Conservation (phyloP, 2,888 invertebrate species). For the Cynaeus angustus region DNA sequence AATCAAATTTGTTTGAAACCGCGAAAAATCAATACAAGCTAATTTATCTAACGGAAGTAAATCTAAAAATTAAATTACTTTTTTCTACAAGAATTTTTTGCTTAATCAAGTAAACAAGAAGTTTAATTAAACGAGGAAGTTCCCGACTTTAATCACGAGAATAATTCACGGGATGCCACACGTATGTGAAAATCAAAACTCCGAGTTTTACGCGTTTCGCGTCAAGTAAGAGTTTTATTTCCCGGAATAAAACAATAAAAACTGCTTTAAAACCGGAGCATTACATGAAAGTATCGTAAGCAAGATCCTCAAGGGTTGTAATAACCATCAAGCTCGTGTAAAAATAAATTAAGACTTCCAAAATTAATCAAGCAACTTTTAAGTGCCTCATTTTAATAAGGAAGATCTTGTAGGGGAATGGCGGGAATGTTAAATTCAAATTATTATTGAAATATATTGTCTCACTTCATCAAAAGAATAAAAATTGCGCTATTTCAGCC, state of each 20-base stretch:
- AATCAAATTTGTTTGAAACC: constrained; percentile 34
- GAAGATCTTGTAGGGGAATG: background rate
- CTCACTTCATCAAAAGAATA: constrained; percentile 40
- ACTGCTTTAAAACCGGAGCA: constrained; percentile 13
- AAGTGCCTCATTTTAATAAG: constrained; percentile 20
- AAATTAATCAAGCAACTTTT: constrained; percentile 31
- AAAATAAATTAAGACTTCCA: constrained; percentile 25
- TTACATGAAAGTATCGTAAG: constrained; percentile 21
- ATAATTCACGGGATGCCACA: constrained; percentile 3
- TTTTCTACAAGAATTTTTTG: constrained; percentile 35
- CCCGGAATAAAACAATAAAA: constrained; percentile 34
- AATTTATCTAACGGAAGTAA: constrained; percentile 40
- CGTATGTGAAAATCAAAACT: constrained; percentile 13
- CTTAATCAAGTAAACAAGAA: constrained; percentile 44
- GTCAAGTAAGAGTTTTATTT: constrained; percentile 4
- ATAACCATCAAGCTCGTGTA: constrained; percentile 30
- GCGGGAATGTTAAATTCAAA: constrained; percentile 21
- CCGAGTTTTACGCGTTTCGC: background rate
- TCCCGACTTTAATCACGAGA: constrained; percentile 36
- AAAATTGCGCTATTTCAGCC: constrained; percentile 36
- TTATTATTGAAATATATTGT: constrained; percentile 45
- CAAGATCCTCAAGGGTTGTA: constrained; percentile 9
- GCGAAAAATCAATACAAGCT: constrained; percentile 32
- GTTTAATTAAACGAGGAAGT: constrained; percentile 47
- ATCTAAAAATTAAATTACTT: constrained; percentile 48